Percentiles rank a stretch among this genome's conserved stretches.
phyloP scores from a whole-genome alignment of 2,888 invertebrate genomes.

The Cephus nigrinus region DNA sequence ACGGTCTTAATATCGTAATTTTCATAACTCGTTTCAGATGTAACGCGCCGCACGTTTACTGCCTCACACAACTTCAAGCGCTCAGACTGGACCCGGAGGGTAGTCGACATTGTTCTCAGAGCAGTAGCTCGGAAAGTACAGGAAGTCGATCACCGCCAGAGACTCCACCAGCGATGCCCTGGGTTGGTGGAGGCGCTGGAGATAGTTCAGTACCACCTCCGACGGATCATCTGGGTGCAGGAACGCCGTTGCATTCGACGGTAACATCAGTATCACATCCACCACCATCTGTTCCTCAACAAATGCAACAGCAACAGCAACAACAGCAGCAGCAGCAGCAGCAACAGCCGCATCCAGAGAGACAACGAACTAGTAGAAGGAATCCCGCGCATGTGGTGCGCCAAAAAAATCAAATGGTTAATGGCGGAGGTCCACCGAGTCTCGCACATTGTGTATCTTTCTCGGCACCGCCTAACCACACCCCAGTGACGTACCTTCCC shows the following conservation, averaged over 20 bases:
- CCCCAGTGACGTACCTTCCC: conserved; percentile 52
- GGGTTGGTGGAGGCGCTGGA: conserved; percentile 49
- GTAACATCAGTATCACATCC: conserved; percentile 63
- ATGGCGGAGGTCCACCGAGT: conserved; percentile 58
- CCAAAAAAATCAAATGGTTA: conserved; percentile 57
- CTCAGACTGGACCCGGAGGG: conserved; percentile 68
- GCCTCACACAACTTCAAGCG: conserved; percentile 67
- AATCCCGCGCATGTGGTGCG: conserved; percentile 56
- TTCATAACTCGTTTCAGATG: conserved; percentile 40
- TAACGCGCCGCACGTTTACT: conserved; percentile 60
- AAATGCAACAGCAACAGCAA: conserved; percentile 33
- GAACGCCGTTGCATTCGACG: conserved; percentile 63
- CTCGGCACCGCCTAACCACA: conserved; percentile 57
- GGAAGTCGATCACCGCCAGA: conserved; percentile 71
- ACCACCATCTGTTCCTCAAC: conserved; percentile 55
- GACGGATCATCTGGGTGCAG: conserved; percentile 38
- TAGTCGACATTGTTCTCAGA: conserved; percentile 68
- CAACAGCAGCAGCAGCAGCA: conserved; percentile 28
- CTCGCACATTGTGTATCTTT: conserved; percentile 55
- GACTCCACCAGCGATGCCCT: conserved; percentile 69
- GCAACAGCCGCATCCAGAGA: conserved; percentile 31
- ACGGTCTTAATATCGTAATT: background rate
- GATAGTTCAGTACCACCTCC: conserved; percentile 40
- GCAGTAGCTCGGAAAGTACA: conserved; percentile 68
- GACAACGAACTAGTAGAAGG: conserved; percentile 51